Evolutionary conservation across 2,113 vertebrate genomes (phyloP).

Genomic region (Otis tarda): DNA sequence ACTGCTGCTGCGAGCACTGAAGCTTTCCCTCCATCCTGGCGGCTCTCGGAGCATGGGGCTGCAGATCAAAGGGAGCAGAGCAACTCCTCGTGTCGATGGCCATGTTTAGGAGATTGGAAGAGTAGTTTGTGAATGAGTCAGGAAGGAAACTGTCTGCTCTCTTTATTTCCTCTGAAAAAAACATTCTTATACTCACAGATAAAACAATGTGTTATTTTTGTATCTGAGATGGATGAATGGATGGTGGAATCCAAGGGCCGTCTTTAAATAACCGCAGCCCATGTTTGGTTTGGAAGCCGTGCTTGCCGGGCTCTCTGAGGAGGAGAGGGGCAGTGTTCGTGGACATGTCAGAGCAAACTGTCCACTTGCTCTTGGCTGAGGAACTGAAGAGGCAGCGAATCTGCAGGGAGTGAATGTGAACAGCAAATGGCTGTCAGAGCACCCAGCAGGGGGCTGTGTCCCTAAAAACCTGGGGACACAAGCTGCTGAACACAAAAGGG

Average conservation of each 20-base stretch:
- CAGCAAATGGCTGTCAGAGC: neutral
- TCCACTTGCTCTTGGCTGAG: neutral
- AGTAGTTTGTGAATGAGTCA: conserved; percentile 77
- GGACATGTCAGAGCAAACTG: neutral
- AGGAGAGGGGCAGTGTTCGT: neutral
- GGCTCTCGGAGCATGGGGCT: neutral
- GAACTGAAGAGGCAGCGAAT: neutral
- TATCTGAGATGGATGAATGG: conserved; percentile 65
- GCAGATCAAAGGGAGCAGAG: conserved; percentile 57
- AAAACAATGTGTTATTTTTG: conserved; percentile 82
- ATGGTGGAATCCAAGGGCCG: conserved; percentile 35
- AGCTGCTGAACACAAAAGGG: neutral
- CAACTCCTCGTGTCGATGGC: neutral
- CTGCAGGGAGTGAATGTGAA: neutral
- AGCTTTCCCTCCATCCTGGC: neutral
- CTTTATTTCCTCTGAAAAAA: conserved; percentile 89
- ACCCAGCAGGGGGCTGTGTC: neutral
- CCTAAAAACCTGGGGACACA: neutral
- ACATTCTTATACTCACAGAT: conserved; percentile 74
- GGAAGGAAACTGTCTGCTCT: conserved; percentile 93
- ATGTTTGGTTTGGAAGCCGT: conserved; percentile 70
- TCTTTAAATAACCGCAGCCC: conserved; percentile 68
- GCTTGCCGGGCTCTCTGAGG: neutral
- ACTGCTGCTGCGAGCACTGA: neutral
- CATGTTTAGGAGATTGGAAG: conserved; percentile 60